A percentile compares a stretch with the other conserved stretches of the same genome.
These are phyloP conservation scores for Hirtodrosophila duncani DNA, from an alignment of 2,888 invertebrate genomes.

Conservation along the genomic window DNA sequence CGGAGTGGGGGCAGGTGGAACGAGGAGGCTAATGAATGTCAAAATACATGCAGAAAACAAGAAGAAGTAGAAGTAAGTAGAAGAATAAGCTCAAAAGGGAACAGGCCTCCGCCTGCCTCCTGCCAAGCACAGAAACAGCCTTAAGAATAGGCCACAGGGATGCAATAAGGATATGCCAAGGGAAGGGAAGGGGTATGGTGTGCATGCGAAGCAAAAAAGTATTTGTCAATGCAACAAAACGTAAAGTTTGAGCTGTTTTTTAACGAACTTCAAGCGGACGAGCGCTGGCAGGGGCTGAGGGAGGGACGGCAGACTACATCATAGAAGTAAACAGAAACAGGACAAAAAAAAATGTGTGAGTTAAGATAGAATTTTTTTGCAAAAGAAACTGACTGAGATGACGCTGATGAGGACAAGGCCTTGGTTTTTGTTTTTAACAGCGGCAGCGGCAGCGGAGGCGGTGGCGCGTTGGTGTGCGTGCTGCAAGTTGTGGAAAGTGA, in stretches of 20 bases:
- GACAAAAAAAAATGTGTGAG: slow-evolving; percentile 8
- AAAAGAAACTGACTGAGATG: slow-evolving; percentile 28
- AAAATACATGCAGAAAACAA: slow-evolving; percentile 20
- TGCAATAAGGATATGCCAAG: slow-evolving; percentile 1
- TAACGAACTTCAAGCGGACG: slow-evolving; percentile 33
- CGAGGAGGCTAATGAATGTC: slow-evolving; percentile 62
- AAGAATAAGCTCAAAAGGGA: neutral
- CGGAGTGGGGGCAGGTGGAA: neutral
- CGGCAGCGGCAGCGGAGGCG: slow-evolving; percentile 12
- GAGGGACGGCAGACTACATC: slow-evolving; percentile 12
- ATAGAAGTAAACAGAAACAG: slow-evolving; percentile 11
- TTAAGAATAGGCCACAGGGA: too few species aligned
- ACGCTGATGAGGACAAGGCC: slow-evolving; percentile 22
- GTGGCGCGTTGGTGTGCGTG: slow-evolving; percentile 19
- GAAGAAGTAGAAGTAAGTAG: too few species aligned
- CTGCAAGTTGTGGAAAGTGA: slow-evolving; percentile 55
- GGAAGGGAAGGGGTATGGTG: slow-evolving; percentile 3
- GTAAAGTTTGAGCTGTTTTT: slow-evolving; percentile 63
- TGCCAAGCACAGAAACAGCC: slow-evolving; percentile 7
- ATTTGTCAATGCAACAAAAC: slow-evolving; percentile 65
- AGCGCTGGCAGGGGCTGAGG: neutral
- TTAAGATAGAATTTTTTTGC: slow-evolving; percentile 14
- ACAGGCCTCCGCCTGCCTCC: neutral
- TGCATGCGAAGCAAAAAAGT: slow-evolving; percentile 37
- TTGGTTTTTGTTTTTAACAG: too few species aligned